Evolutionary conservation across 2,797 vertebrate species (phyloP), one percentile per base, ranked within the genome.

Genomic region (Stomatorhinus walkeri): DNA sequence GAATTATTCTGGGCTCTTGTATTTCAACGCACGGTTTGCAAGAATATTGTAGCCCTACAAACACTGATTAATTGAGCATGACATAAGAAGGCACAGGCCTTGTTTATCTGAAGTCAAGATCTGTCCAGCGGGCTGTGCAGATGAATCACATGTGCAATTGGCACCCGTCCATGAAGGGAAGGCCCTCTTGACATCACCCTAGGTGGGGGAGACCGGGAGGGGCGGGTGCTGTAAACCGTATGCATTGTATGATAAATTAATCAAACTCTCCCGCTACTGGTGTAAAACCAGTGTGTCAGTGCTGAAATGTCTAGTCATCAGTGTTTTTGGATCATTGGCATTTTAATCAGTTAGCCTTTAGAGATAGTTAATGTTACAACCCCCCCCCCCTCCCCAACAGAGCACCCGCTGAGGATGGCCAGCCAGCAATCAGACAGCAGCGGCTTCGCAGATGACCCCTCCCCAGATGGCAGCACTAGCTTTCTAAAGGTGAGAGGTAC

Each of bases 391-490:
- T n/a, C n/a, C 1, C 36, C 52, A 90, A 48, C 90, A 99, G 98
- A 98, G 90, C 94, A 95, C 56, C 93, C 98, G 1, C 91, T 96
- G 64, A 96, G 98, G 91, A 97, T 97, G 0, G 94, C 94, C 0
- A 99, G 98, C 93, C 98, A 98, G 91, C 98, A 99, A 92, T 99
- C 98, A 0, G 98, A 99, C 94, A 99, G 98, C 94, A 99, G 98
- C 14, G 98, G 98, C 14, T 99, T 99, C 76, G 98, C 97, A 72
- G 98, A 99, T 92, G 98, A 99, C 89, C 95, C 96, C 1, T 96
- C 97, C 0, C 93, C 95, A 0, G 98, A 99, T 76, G 94, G 94
- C 89, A 94, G 95, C 0, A 94, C 94, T 91, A 96, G 88, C 94
- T 95, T 95, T 90, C 95, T 97, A 72, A 98, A 97, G 97, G 97